These are phyloP conservation scores for Xyrichtys novacula DNA, from an alignment of 2,797 vertebrate genomes.

Conservation along the genomic window DNA sequence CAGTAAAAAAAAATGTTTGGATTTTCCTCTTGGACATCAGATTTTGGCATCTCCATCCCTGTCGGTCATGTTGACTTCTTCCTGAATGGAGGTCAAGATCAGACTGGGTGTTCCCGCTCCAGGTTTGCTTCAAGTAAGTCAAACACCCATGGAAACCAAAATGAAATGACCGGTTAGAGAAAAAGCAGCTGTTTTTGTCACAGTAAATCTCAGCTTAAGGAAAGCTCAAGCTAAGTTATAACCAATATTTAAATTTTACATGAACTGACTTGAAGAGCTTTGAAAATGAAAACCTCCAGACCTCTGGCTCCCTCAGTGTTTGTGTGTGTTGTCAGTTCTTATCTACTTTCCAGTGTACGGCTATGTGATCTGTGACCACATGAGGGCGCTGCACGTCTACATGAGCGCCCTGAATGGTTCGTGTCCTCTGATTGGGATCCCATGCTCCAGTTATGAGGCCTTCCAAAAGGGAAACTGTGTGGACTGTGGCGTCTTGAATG, in stretches of 20 bases:
- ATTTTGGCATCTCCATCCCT: constrained; percentile 95
- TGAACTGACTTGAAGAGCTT: background rate
- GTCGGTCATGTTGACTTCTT: constrained; percentile 96
- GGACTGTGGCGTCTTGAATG: constrained; percentile 83
- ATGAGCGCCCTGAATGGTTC: constrained; percentile 88
- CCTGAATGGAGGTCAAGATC: constrained; percentile 95
- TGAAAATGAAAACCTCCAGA: background rate
- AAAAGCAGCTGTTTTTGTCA: background rate
- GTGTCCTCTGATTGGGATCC: constrained; percentile 88
- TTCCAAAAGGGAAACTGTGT: constrained; percentile 89
- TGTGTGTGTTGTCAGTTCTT: constrained; percentile 73
- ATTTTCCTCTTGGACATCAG: constrained; percentile 73
- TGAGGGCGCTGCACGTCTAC: constrained; percentile 94
- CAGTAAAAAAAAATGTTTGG: background rate
- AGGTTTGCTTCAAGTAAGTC: constrained; percentile 80
- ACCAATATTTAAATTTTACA: background rate
- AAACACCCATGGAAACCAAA: background rate
- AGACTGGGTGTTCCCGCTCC: constrained; percentile 89
- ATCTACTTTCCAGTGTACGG: constrained; percentile 88
- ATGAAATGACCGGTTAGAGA: background rate
- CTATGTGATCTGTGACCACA: constrained; percentile 96
- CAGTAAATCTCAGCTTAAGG: background rate
- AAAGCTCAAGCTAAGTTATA: background rate
- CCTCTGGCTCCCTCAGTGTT: constrained; percentile 32
- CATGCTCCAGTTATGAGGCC: constrained; percentile 88